Base-by-base conservation (phyloP, 2,888 invertebrate genomes). In the Idaea biselata region DNA sequence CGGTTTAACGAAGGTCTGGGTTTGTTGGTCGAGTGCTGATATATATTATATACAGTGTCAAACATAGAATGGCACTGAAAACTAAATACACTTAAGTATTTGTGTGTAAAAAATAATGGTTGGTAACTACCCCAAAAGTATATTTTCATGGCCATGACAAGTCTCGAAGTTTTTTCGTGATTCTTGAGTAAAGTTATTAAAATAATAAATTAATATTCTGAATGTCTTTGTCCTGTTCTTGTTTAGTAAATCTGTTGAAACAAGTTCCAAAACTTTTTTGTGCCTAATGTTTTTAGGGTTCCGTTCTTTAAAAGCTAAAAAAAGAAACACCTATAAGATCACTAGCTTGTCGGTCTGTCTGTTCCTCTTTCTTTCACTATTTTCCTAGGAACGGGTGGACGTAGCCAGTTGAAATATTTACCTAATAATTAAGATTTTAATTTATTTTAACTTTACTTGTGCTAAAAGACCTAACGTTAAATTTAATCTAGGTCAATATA, bases 1-100 rank as follows among this genome's bases (percentile, higher is more conserved):
- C 11, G 58, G 63, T 60, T 59, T 69, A 69, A 67, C 68, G 61
- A 65, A 64, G 71, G 67, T 69, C 70, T 70, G 58, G 59, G 58
- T 55, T 64, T 63, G 71, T 68, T 78, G 79, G 79, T 65, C 65
- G 59, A 74, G 78, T 79, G 75, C 75, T 79, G 78, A 80, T 80
- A 71, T 73, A 67, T 65, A 68, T 73, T 73, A 74, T 75, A 72
- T 69, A 73, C 63, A 64, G 73, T 65, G 61, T 63, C 68, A 69
- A 62, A 69, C 74, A 68, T 70, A 71, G 70, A 73, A 69, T 63
- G 68, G 69, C 69, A 71, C 65, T 60, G 60, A 64, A 62, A 64
- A 18, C 32, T 61, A 58, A 55, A 58, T 60, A 55, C 31, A 58
- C 55, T 55, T 58, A 62, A n/a, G 55, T 54, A n/a, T n/a, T 57